Conservation (phyloP, 2,797 vertebrate genomes). For the Chanos chanos region DNA sequence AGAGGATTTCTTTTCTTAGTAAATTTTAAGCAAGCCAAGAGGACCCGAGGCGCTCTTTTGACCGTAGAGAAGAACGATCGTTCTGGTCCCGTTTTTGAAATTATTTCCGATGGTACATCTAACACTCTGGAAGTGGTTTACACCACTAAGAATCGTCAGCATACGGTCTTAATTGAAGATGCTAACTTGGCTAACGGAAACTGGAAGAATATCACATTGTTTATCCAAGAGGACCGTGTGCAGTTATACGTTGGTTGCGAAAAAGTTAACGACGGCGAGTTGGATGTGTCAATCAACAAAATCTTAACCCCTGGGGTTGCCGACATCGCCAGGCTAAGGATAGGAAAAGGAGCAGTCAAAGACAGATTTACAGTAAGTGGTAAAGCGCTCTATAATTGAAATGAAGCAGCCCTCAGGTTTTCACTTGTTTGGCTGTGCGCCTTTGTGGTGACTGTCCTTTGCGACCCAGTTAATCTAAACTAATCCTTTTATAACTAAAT, state of each 20-base stretch:
- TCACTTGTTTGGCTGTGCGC: no score
- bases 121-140: slow-evolving; percentile 90
- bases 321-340: slow-evolving; percentile 76
- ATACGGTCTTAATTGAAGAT: slow-evolving; percentile 88
- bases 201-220: slow-evolving; percentile 96
- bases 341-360: slow-evolving; percentile 86
- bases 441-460: no score
- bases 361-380: slow-evolving; percentile 89
- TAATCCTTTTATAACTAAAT: no score
- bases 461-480: no score
- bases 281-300: slow-evolving; percentile 87
- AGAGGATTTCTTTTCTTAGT: slow-evolving; percentile 91
- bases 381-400: no score
- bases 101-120: slow-evolving; percentile 89
- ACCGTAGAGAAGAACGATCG: slow-evolving; percentile 84
- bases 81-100: slow-evolving; percentile 85
- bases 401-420: no score
- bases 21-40: slow-evolving; percentile 88
- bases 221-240: slow-evolving; percentile 90
- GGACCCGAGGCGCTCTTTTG: slow-evolving; percentile 82
- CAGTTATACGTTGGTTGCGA: slow-evolving; percentile 93
- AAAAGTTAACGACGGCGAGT: slow-evolving; percentile 83
- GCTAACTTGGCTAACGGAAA: slow-evolving; percentile 83
- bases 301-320: slow-evolving; percentile 83
- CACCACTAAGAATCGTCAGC: slow-evolving; percentile 76